A percentile compares a stretch with the other conserved stretches of the same genome.
Conservation (phyloP, 1,140 invertebrate species). For the Drosophila seguyi region DNA sequence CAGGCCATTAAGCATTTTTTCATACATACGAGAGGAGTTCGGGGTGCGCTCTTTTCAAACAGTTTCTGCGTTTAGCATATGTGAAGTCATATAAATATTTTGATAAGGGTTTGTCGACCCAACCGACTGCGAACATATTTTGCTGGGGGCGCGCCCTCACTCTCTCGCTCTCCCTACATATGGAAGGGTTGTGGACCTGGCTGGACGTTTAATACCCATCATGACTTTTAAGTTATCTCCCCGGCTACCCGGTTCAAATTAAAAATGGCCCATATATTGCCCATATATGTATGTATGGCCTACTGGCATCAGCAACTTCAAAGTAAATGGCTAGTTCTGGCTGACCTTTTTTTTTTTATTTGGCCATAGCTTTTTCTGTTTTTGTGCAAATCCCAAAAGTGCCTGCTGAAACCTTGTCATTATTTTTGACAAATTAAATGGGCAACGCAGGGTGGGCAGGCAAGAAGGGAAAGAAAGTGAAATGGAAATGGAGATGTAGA, state of each 20-base stretch:
- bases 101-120: conserved; percentile 78
- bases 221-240: conserved; percentile 82
- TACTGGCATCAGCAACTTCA: conserved; percentile 46
- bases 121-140: conserved; percentile 68
- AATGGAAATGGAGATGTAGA: conserved; percentile 2
- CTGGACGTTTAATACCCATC: conserved; percentile 73
- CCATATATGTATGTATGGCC: conserved; percentile 18
- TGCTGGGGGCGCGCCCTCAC: conserved; percentile 19
- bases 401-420: conserved; percentile 75
- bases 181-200: conserved; percentile 53
- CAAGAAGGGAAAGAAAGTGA: neutral
- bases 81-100: conserved; percentile 83
- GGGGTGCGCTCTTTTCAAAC: conserved; percentile 49
- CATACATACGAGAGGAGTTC: conserved; percentile 38
- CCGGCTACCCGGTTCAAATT: conserved; percentile 33
- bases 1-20: conserved; percentile 83
- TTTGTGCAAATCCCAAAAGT: conserved; percentile 72
- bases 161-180: neutral
- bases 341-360: conserved; percentile 48
- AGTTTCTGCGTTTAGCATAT: conserved; percentile 77
- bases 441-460: conserved; percentile 15
- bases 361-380: conserved; percentile 1
- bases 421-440: conserved; percentile 80
- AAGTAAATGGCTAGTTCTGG: conserved; percentile 53
- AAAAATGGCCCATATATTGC: conserved; percentile 55